Base-by-base conservation (phyloP, 37 sponge, comb jelly and placozoan genomes). In the Diacarnus erythraeanus region DNA sequence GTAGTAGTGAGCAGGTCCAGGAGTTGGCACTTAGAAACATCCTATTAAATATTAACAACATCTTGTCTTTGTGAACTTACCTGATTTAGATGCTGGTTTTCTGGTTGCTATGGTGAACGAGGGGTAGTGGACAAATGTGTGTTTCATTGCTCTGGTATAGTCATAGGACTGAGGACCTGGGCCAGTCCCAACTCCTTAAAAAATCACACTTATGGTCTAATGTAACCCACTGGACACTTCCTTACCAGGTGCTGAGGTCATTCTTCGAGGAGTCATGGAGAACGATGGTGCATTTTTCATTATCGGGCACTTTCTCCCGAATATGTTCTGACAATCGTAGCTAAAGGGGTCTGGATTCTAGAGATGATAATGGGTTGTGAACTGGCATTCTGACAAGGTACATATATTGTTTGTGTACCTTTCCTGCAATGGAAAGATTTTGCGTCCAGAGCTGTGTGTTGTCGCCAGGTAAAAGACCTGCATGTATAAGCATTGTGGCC, bases 1-100 rank as follows among this genome's bases (percentile, higher is more conserved):
- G 23, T 75, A 64, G 72, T 89, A 89, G 64, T 84, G 84, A 8
- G 89, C 89, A 34, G 89, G 89, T 18, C 89, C 89, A 42, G 89
- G 89, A 27, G 80, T 74, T 29, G 30, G 21, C 29, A 21, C 89
- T 88, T 72, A 12, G 57, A 27, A 20, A 12, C 4, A 60, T 34
- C 33, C 34, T 43, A 0, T 29, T 22, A 29, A 1, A 70, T 5
- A 29, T 9, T n/a, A 9, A 58, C 22, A 4, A 23, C 12, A 17
- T 12, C 58, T 12, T 3, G 3, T 31, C 26, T 12, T 76, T 3
- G 35, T 38, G 26, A 12, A 44, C 80, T 57, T 3, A 69, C 75
- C 75, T 71, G 75, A 30, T 69, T 44, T 59, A 1, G 54, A 72
- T 1, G 8, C 25, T 31, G 34, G 31, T 29, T 74, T 59, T 29